Evolutionary conservation across 2,113 vertebrate genomes (phyloP), one percentile per base, ranked within the genome.

Genomic region (Boleophthalmus pectinirostris): DNA sequence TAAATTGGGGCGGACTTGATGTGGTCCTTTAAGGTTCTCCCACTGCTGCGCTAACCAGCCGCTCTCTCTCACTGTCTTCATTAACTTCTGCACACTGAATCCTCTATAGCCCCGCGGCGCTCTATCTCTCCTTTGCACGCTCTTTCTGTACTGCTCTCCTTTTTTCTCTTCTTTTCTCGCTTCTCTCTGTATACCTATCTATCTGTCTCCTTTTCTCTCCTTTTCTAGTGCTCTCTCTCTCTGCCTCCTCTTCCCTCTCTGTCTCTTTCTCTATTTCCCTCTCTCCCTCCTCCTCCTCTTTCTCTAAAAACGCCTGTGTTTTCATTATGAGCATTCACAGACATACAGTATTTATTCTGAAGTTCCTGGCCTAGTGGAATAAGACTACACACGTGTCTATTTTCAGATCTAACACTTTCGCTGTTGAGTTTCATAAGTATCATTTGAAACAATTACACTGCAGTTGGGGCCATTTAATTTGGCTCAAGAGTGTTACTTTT

Each of bases 321-420:
- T 64, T 90, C 86, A 91, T 91, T 88, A 89, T 68, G 69, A 90
- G 85, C 86, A 90, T 86, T n/a, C n/a, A n/a, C n/a, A 82, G 87
- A 89, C 82, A 71, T 45, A 68, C 85, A 77, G 86, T 85, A 91
- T 91, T 92, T 89, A 91, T 91, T 85, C 49, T 89, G 80, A 88
- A 86, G 78, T 83, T 88, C 87, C 85, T 76, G 86, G 90, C 88
- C 89, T 85, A 89, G 82, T 89, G 86, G 84, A 82, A 85, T 87
- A 80, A 75, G 83, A 88, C 83, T 78, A 86, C n/a, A 2, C n/a
- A 78, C 80, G 81, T 87, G 82, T 91, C 83, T 83, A 81, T 87
- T 83, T 85, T 23, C 53, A 56, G 53, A 56, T 12, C 3, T 23
- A 23, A 23, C n/a, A 21, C 9, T 23, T 2, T 21, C 9, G 11